phyloP scores from a whole-genome alignment of 2,113 vertebrate species.

The Neoarius graeffei region DNA sequence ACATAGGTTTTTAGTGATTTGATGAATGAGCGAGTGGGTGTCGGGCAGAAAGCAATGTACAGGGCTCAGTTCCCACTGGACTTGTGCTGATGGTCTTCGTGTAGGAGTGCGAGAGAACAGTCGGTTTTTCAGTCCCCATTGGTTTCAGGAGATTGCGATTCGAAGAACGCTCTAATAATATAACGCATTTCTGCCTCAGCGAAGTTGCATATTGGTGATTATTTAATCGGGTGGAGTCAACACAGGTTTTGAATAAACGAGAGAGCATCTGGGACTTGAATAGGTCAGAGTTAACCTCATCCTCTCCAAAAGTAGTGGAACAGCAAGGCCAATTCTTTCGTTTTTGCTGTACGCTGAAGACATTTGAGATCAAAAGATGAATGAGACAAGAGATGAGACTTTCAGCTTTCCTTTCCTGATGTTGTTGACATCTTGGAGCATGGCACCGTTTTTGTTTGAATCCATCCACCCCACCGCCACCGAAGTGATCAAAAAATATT shows the following conservation, averaged over 20 bases:
- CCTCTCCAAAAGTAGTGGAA: neutral
- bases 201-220: neutral
- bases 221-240: neutral
- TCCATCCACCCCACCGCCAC: no score
- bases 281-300: neutral
- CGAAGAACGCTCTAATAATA: neutral
- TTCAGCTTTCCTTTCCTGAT: neutral
- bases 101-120: conserved; percentile 33
- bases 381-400: neutral
- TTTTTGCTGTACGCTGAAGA: neutral
- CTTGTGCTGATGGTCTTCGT: conserved; percentile 64
- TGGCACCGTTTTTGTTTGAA: neutral
- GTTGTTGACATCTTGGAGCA: neutral
- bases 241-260: neutral
- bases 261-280: neutral
- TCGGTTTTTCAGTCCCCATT: neutral
- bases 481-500: neutral
- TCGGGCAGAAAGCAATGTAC: neutral
- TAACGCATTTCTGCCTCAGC: neutral
- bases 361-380: neutral
- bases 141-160: neutral
- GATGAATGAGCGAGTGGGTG: neutral
- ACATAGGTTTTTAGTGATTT: neutral
- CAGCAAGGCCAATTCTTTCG: neutral
- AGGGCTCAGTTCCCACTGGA: conserved; percentile 41